These are phyloP conservation scores for Hyperoplus immaculatus DNA, from an alignment of 2,797 vertebrate genomes.

Conservation along the genomic window DNA sequence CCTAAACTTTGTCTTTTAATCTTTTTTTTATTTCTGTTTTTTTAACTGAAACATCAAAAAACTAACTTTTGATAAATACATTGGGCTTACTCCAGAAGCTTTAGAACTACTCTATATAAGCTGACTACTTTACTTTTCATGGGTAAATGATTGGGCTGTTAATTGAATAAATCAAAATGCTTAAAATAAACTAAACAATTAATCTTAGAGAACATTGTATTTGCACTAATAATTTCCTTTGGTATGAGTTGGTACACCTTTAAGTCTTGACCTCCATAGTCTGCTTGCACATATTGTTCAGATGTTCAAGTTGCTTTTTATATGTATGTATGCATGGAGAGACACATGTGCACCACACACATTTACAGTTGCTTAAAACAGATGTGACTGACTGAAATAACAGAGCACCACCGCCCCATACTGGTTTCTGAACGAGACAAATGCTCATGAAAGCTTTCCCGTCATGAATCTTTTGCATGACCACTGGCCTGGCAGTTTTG, in stretches of 20 bases:
- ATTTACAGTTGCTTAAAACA: constrained; percentile 55
- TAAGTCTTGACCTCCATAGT: too few species aligned
- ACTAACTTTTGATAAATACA: neutral
- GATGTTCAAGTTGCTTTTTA: constrained; percentile 26
- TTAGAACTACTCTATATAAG: neutral
- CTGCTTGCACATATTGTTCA: neutral
- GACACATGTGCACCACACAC: constrained; percentile 40
- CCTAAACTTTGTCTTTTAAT: too few species aligned
- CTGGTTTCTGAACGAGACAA: constrained; percentile 72
- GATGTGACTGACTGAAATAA: constrained; percentile 71
- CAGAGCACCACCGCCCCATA: constrained; percentile 51
- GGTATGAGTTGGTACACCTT: too few species aligned
- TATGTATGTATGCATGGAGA: constrained; percentile 6
- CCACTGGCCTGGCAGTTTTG: constrained; percentile 72
- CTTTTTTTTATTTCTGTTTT: too few species aligned
- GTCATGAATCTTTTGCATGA: constrained; percentile 69
- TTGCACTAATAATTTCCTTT: too few species aligned
- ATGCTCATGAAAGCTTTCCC: constrained; percentile 76
- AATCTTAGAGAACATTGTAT: neutral
- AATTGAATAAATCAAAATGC: neutral
- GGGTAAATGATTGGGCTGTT: neutral
- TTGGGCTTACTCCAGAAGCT: neutral
- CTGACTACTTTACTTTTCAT: neutral
- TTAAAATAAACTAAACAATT: constrained; percentile 4
- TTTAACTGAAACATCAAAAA: neutral